Conservation (phyloP, 2,888 invertebrate species). For the Mesorhabditis spiculigera region DNA sequence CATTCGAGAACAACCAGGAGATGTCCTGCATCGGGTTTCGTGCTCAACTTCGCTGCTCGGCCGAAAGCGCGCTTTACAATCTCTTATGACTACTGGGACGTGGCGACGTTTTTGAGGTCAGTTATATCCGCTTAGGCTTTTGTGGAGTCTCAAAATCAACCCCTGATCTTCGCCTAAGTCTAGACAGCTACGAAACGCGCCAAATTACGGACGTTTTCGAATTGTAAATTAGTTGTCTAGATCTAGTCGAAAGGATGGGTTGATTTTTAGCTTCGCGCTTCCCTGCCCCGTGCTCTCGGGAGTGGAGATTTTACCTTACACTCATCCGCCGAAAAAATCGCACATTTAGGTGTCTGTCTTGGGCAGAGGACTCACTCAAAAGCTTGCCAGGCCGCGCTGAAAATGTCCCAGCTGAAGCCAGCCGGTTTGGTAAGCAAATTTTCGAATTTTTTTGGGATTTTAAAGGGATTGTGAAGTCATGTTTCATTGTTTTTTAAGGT, state of each 20-base stretch:
- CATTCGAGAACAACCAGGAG: slow-evolving; percentile 71
- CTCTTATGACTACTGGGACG: slow-evolving; percentile 97
- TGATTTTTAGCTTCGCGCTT: no score
- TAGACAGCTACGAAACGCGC: neutral
- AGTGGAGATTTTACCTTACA: no score
- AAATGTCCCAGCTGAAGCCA: slow-evolving; percentile 65
- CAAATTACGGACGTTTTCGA: no score
- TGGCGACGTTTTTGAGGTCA: slow-evolving; percentile 70
- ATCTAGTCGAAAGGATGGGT: no score
- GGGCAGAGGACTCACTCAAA: slow-evolving; percentile 72
- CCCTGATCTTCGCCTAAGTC: no score
- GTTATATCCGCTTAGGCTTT: no score
- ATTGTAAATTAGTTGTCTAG: no score
- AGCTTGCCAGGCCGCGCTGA: slow-evolving; percentile 85
- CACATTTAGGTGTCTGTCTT: slow-evolving; percentile 76
- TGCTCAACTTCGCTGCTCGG: slow-evolving; percentile 94
- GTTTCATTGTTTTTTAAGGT: no score
- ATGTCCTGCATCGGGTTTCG: slow-evolving; percentile 72
- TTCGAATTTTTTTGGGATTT: neutral
- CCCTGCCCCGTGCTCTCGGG: no score
- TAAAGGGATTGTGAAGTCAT: neutral
- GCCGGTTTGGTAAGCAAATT: slow-evolving; percentile 26
- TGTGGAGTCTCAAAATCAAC: no score
- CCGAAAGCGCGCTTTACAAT: slow-evolving; percentile 88
- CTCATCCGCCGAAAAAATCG: no score